Base-by-base conservation (phyloP, 2,113 vertebrate species). In the Calyptomena viridis region DNA sequence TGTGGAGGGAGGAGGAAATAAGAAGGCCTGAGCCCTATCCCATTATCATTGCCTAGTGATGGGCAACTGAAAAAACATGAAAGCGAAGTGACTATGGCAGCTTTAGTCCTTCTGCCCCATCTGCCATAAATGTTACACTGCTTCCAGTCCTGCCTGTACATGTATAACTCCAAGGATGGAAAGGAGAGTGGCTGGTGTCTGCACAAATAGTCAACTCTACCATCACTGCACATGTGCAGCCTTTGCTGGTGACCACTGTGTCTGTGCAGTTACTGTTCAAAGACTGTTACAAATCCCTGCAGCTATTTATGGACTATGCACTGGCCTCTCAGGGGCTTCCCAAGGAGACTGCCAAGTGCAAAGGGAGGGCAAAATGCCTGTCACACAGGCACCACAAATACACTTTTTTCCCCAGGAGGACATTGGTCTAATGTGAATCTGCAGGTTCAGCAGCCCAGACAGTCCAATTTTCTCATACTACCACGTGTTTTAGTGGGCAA, bases 341-440 rank as follows among this genome's bases (percentile, higher is more conserved):
- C 39, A 63, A 89, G 44, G 25, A 62, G 33, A 47, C 11, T 66
- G 56, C n/a, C 49, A 90, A 81, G 49, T 71, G 40, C 44, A 85
- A 47, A 89, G 49, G 47, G n/a, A 91, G 27, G 44, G 28, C 46
- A 66, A 77, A 85, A 42, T 30, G 37, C 23, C 68, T 17, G 3
- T 52, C 56, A 46, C 60, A 37, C 16, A 58, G 40, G 49, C 77
- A 89, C 46, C 46, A 69, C 55, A 82, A 78, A 79, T 50, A 8
- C 4, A 20, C 12, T 46, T 19, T 53, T 46, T 33, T 39, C 17
- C 44, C 11, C 14, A 1, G 4, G 30, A 74, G 46, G 18, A 85
- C 33, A 17, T 28, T 0, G 0, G 20, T 74, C 7, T 4, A 75
- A 89, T 23, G 33, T 4, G 6, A 0, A 76, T 33, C 81, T 40